phyloP scores from a whole-genome alignment of 2,888 invertebrate species.

The Tetranychus truncatus region DNA sequence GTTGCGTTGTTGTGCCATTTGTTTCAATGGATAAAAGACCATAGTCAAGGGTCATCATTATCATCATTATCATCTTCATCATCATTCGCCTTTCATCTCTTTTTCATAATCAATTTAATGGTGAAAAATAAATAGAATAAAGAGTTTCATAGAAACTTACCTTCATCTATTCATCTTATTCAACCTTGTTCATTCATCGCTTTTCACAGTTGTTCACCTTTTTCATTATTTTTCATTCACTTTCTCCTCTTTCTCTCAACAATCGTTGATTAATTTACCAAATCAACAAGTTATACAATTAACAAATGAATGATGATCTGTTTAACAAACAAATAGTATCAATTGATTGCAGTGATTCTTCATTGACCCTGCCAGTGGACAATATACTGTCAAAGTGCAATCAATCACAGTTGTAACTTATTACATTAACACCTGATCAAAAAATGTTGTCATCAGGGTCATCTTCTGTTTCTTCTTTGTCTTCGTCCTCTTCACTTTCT shows the following conservation, averaged over 20 bases:
- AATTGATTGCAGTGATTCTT: not conserved
- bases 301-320: too few species aligned
- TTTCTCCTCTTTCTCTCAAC: not conserved
- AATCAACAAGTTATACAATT: too few species aligned
- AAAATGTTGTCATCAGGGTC: not conserved
- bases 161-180: not conserved
- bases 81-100: not conserved
- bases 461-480: not conserved
- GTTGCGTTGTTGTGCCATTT: too few species aligned
- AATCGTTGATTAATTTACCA: not conserved
- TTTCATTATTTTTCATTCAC: not conserved
- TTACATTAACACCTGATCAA: not conserved
- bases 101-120: not conserved
- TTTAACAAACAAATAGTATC: not conserved
- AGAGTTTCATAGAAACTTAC: not conserved
- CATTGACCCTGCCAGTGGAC: not conserved
- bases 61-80: not conserved
- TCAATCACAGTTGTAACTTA: not conserved
- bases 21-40: not conserved
- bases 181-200: not conserved
- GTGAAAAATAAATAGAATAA: not conserved
- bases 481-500: not conserved
- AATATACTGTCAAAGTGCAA: not conserved
- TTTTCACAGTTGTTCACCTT: not conserved
- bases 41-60: not conserved